Conservation (phyloP, 2,888 invertebrate genomes). For the Idaea aversata region DNA sequence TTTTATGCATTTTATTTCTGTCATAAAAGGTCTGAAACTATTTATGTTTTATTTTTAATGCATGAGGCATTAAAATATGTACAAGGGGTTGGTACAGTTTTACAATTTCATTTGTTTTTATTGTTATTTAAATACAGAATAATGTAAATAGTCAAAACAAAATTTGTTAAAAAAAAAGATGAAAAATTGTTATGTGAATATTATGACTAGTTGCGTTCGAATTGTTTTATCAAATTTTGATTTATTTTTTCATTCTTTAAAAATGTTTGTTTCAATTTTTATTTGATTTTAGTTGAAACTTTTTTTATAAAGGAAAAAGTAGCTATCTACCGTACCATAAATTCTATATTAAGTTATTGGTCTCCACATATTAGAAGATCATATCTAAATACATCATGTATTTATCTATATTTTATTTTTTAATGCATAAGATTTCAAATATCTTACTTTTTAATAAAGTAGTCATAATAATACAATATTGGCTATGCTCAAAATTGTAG, state of each 20-base stretch:
- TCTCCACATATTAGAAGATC: not conserved
- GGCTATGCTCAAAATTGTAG: slow-evolving; percentile 6
- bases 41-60: not conserved
- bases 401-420: not conserved
- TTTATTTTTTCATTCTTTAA: not conserved
- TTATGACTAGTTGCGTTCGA: not conserved
- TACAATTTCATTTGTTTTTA: not conserved
- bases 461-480: not conserved
- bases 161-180: not conserved
- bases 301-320: not conserved
- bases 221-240: not conserved
- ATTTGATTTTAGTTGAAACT: not conserved
- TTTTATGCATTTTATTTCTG: not conserved
- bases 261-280: not conserved
- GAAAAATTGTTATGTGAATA: not conserved
- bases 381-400: not conserved
- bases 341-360: no score
- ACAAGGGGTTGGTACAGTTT: not conserved
- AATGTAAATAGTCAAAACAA: not conserved
- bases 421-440: not conserved
- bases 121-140: not conserved
- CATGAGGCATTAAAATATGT: not conserved
- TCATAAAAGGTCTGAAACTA: not conserved
- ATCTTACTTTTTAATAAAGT: not conserved
- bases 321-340: not conserved